Conservation (phyloP, 2,797 vertebrate species). For the Hozukius guyotensis region DNA sequence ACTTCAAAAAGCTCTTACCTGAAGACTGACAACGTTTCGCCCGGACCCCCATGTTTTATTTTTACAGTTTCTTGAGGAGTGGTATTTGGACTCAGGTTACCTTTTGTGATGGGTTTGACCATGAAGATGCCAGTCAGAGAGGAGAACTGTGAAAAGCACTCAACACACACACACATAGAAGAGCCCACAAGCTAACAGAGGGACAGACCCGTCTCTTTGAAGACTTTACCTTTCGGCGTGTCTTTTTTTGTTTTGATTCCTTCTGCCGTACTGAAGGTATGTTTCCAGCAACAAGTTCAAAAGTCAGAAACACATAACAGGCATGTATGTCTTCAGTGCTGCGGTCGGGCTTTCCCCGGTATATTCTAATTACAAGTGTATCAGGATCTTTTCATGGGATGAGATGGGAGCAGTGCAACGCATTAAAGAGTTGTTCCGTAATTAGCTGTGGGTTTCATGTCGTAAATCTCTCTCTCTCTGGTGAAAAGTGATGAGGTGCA, state of each 20-base stretch:
- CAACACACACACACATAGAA: constrained; percentile 8
- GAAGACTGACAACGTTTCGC: constrained; percentile 69
- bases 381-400: constrained; percentile 66
- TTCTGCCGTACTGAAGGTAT: constrained; percentile 35
- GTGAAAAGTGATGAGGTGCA: constrained; percentile 45
- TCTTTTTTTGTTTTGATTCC: constrained; percentile 65
- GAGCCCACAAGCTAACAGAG: constrained; percentile 27
- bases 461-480: constrained; percentile 70
- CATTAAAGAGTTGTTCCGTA: constrained; percentile 72
- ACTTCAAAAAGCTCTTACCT: constrained; percentile 77
- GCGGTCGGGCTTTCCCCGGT: constrained; percentile 73
- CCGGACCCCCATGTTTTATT: constrained; percentile 85
- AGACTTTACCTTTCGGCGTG: constrained; percentile 56
- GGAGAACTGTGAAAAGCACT: constrained; percentile 51
- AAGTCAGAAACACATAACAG: constrained; percentile 58
- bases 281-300: constrained; percentile 61
- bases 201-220: constrained; percentile 36
- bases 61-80: constrained; percentile 85
- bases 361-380: constrained; percentile 68
- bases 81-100: constrained; percentile 84
- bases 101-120: constrained; percentile 82
- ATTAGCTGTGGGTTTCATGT: constrained; percentile 74
- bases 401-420: constrained; percentile 51
- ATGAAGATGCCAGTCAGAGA: constrained; percentile 77
- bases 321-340: constrained; percentile 49